Base-by-base conservation (phyloP, 2,888 invertebrate species). In the Crossocerus cetratus region DNA sequence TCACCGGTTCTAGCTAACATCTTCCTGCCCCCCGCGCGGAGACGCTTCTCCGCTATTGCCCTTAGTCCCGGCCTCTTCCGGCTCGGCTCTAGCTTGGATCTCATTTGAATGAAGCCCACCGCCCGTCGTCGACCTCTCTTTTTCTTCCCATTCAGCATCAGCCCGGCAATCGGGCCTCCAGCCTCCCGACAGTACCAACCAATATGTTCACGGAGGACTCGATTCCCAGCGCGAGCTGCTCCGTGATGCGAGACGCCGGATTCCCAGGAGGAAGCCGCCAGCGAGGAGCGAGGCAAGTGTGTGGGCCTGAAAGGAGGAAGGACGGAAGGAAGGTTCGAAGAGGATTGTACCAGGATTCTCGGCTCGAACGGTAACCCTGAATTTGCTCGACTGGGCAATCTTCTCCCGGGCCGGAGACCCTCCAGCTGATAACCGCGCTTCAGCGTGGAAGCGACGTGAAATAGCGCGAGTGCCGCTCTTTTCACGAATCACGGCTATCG, bases 101-200 rank as follows among this genome's bases (percentile, higher is more conserved):
- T 88, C 86, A 87, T 88, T 88, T 87, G 85, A 86, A 87, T 87
- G 86, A 86, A 84, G 84, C 81, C 81, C 81, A 80, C 78, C 74
- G 76, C 70, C 68, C 49, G 14, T 49, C 49, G 14, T 80, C 72
- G 75, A 58, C 68, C 66, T 79, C 78, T 79, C 69, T 73, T 69
- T 72, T 57, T 66, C 65, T 72, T 16, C 67, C 67, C 67, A 74
- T 76, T 81, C 72, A 76, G 77, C 76, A 74, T 77, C 68, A 59
- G 70, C 53, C 64, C 77, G 73, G 72, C 65, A 70, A 76, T 59
- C 61, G 57, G 61, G 67, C 66, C 73, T 74, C 62, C 68, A 65
- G 68, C 71, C 70, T 70, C 73, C 74, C 73, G 60, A 69, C 68
- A 59, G 65, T 65, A 76, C 70, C 72, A 68, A 79, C 77, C 86